Base-by-base conservation (phyloP, 2,113 vertebrate genomes). In the Ictalurus punctatus region DNA sequence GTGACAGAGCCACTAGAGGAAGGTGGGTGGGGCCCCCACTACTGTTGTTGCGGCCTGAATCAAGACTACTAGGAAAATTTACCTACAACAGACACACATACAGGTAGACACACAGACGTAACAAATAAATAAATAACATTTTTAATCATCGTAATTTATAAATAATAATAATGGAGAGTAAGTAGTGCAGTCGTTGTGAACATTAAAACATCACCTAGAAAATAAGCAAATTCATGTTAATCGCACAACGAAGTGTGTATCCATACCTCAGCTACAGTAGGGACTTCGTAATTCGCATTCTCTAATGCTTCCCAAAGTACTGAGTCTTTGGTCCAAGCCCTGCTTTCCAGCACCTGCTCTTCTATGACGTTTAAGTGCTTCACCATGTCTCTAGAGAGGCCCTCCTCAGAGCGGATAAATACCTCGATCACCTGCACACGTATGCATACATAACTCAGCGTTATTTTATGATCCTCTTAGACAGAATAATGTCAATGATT, bases 281-380 rank as follows among this genome's bases (percentile, higher is more conserved):
- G 98, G 27, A 98, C 96, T 82, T 95, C 96, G 93, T 95, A 95
- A 87, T 95, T 95, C 2, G 96, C 96, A 21, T 95, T 94, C 83
- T 96, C 92, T 34, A 99, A 94, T 25, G 96, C 95, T 5, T 88
- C 95, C 98, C 98, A 99, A 80, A 99, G 94, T 0, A 95, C 97
- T 0, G 98, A 99, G 93, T 96, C 95, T 0, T 74, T 84, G 1
- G 92, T 96, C 98, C 98, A 99, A 13, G 98, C 98, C 1, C 96
- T 94, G 88, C 95, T 97, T 94, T 99, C 98, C 40, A 99, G 95
- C 71, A 99, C 98, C 90, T 99, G 97, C 90, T 99, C 98, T 95
- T 99, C 98, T 0, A 99, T 97, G 90, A 94, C 96, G 92, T 99
- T 99, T 84, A 99, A 94, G 40, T 99, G 98, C 92, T 99, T 99